Conservation (phyloP, 2,797 vertebrate genomes). For the Lepus oiostolus region DNA sequence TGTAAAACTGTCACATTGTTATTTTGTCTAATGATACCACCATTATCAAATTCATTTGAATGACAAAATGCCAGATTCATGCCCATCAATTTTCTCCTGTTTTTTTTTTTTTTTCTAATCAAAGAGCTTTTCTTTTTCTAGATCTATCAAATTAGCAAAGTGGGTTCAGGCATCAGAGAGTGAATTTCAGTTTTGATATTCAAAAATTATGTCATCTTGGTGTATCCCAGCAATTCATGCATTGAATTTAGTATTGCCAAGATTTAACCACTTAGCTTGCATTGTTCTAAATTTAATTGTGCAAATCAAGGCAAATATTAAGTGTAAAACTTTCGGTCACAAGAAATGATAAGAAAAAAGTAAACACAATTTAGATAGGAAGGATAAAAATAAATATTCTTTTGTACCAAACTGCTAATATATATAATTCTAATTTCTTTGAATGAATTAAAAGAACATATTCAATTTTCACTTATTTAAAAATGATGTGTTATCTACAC, state of each 20-base stretch:
- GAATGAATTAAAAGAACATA: conserved; percentile 42
- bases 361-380: conserved; percentile 70
- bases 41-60: conserved; percentile 69
- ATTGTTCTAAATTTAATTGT: conserved; percentile 75
- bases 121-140: conserved; percentile 61
- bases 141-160: conserved; percentile 28
- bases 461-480: conserved; percentile 61
- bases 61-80: conserved; percentile 73
- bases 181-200: conserved; percentile 59
- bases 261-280: conserved; percentile 68
- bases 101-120: conserved; percentile 47
- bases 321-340: conserved; percentile 65
- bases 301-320: conserved; percentile 75
- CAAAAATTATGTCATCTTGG: conserved; percentile 52
- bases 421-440: conserved; percentile 36
- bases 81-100: conserved; percentile 61
- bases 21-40: conserved; percentile 66
- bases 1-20: conserved; percentile 64
- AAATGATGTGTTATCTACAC: conserved; percentile 56
- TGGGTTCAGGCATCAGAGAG: conserved; percentile 60
- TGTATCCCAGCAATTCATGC: conserved; percentile 11
- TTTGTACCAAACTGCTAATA: conserved; percentile 25
- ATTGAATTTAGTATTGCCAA: conserved; percentile 65
- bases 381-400: conserved; percentile 67
- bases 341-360: conserved; percentile 64